Evolutionary conservation across 2,113 vertebrate genomes (phyloP), one percentile per base, ranked within the genome.

Genomic region (Lipophrys pholis): DNA sequence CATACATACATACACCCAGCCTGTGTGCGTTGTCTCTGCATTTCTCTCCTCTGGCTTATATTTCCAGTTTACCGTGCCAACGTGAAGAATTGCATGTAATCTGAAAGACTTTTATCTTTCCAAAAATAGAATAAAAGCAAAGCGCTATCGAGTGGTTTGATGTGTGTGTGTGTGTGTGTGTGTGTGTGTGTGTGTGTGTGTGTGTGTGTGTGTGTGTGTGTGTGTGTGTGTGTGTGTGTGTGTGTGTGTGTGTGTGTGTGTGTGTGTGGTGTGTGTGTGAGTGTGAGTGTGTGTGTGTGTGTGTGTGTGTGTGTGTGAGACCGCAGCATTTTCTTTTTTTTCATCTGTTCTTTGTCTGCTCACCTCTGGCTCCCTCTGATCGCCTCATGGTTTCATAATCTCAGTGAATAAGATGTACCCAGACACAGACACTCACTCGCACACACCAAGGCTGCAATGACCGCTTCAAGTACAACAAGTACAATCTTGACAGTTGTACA

Each of bases 81-180:
- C 35, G 30, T 68, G 60, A 74, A 46, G 76, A 83, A 78, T 58
- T 51, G 40, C 42, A 54, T 70, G 62, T 40, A 73, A 79, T 53
- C 17, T 73, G 58, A 78, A 81, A 71, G 74, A 73, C 55, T 83
- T 85, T 82, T 66, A 82, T 80, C 78, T 86, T 81, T 68, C 55
- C 48, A 55, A 63, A 77, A 65, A 81, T 48, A 83, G 56, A 75
- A 64, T 30, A 4, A 57, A 63, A 69, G 6, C 61, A 41, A 78
- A 60, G 48, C 17, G 45, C 36, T 38, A 66, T 66, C 1, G 0
- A 16, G 40, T 56, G 35, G 43, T 48, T 6, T 53, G 49, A 43
- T 11, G 42, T 56, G 53, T 39, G 8, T 69, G 41, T 16, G 17
- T 68, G 67, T 35, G 54, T 63, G 70, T 55, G 36, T 64, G 16